Evolutionary conservation across 2,797 vertebrate species (phyloP), one percentile per base, ranked within the genome.

Genomic region (Percopsis omiscomaycus): DNA sequence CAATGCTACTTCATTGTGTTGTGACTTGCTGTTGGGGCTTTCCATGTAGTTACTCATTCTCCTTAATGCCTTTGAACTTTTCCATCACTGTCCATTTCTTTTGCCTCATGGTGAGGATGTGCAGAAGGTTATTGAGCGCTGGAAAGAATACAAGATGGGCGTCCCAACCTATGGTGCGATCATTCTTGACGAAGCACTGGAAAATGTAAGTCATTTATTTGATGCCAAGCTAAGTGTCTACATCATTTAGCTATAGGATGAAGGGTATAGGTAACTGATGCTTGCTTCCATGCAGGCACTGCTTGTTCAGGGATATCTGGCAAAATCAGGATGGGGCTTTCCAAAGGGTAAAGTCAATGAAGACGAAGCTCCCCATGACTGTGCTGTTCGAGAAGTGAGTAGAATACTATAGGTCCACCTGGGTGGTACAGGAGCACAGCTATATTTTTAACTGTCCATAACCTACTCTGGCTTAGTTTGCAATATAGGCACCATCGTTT

Each of bases 121-220:
- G 61, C 95, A 98, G 82, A 97, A 95, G 65, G 92, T 99, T 84
- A 91, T 99, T 57, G 96, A 99, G 37, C 94, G 97, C 65, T 99
- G 97, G 98, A 99, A 99, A 86, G 96, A 98, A 80, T 99, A 99
- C 78, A 99, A 99, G 92, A 98, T 99, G 96, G 97, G 98, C 63
- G 97, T 99, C 13, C 98, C 98, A n/a, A 99, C 98, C 0, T 99
- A 97, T 68, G 98, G 98, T 84, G 97, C 97, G 37, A 99, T 99
- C 89, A 99, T 99, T 87, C 92, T 99, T 0, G 96, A 99, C 86
- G 96, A 98, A 84, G 91, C 94, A 1, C 92, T 96, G 77, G 96
- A 98, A 90, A 94, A 95, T 79, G 97, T 97, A 84, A 94, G 96
- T 92, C 12, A n/a, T 30, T 70, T 51, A 50, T 50, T 50, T 50